These are phyloP conservation scores for Parotia lawesii DNA, from an alignment of 2,113 vertebrate species.

Conservation along the genomic window DNA sequence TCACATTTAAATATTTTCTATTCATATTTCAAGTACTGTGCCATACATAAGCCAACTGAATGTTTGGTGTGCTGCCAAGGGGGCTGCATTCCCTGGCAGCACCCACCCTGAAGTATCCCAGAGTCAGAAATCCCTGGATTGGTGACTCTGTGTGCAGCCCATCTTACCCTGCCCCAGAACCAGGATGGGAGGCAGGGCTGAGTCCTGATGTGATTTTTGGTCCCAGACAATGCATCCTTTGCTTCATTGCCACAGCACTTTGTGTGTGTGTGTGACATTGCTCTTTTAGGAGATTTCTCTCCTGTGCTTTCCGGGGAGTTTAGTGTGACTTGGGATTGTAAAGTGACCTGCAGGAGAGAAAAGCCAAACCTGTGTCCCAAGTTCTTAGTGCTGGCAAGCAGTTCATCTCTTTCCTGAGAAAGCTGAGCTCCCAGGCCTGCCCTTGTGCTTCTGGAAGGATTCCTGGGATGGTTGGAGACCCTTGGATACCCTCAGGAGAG, in stretches of 20 bases:
- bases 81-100: background rate
- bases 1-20: rapidly evolving
- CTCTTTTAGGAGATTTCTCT: background rate
- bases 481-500: background rate
- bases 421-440: background rate
- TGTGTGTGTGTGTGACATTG: rapidly evolving
- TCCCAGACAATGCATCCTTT: background rate
- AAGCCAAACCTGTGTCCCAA: no score
- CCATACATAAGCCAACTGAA: background rate
- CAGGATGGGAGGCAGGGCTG: background rate
- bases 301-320: background rate
- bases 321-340: background rate
- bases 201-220: background rate
- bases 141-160: background rate
- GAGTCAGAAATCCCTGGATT: background rate
- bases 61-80: background rate
- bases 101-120: rapidly evolving
- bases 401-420: background rate
- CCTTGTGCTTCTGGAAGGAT: background rate
- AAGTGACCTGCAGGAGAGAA: background rate
- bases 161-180: background rate
- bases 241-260: background rate
- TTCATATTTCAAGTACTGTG: rapidly evolving
- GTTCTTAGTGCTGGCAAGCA: background rate
- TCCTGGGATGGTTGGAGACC: background rate